Evolutionary conservation across 2,797 vertebrate species (phyloP), one percentile per base, ranked within the genome.

Genomic region (Macrochelys suwanniensis): DNA sequence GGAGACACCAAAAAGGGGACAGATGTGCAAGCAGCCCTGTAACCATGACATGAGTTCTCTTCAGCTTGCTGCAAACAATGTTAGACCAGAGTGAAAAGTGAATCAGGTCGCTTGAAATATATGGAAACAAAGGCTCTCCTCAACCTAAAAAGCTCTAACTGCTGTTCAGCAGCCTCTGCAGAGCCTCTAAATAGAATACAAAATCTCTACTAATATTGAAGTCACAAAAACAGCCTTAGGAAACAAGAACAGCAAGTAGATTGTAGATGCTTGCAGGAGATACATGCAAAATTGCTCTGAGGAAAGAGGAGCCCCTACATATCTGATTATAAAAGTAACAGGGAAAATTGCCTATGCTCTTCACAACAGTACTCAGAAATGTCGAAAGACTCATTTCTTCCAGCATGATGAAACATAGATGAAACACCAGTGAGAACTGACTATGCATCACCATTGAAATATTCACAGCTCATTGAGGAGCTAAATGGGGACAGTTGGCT

Each of bases 401-500:
- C 54, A 92, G 74, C 28, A 49, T 91, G 92, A 94, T 81, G 92
- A 97, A 96, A 93, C 4, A 25, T 4, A 91, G 82, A 94, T 54
- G 87, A 94, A 93, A 93, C 80, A 87, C 28, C n/a, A 65, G 74
- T 71, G 57, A 95, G 96, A 96, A 95, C 0, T 23, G 80, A 85
- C 74, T 54, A 9, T 92, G 78, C 42, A 91, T 96, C 95, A 96
- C n/a, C 42, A 21, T 33, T 95, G 25, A 97, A 91, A 21, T 96
- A 97, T 95, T 96, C 94, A 93, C 92, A 94, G 90, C 68, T 82
- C 90, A n/a, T 25, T 87, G 89, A 78, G 90, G 89, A 94, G 87
- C 93, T 97, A 97, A 97, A 96, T 88, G 82, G 85, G 68, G 85
- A 89, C 45, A n/a, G 77, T 53, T 91, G 88, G 45, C 49, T 96